These are phyloP conservation scores for Jaculus jaculus DNA, from an alignment of 2,113 vertebrate genomes.

Conservation along the genomic window DNA sequence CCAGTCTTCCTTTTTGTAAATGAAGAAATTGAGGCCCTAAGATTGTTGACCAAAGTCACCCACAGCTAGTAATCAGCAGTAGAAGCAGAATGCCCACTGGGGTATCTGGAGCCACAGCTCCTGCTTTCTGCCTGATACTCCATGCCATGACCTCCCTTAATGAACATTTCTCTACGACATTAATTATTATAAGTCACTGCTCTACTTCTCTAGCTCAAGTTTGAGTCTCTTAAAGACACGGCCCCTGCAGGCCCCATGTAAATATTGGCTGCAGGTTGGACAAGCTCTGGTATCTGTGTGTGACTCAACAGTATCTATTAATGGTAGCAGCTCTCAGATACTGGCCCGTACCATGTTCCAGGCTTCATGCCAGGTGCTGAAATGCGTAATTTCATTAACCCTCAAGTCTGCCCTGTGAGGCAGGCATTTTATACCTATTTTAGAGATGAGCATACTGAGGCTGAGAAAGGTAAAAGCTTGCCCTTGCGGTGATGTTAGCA, in stretches of 20 bases:
- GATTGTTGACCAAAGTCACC: neutral
- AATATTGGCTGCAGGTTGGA: neutral
- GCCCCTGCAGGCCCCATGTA: neutral
- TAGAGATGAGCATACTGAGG: conserved; percentile 22
- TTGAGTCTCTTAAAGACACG: neutral
- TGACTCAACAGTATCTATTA: conserved; percentile 28
- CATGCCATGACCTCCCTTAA: neutral
- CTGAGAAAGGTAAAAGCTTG: neutral
- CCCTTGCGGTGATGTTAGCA: neutral
- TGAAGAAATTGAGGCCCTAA: neutral
- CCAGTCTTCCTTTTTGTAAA: neutral
- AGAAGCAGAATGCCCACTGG: neutral
- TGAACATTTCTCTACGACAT: neutral
- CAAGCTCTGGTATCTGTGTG: neutral
- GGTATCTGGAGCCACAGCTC: neutral
- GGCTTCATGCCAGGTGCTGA: neutral
- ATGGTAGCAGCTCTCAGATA: neutral
- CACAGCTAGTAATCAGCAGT: neutral
- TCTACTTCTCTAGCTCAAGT: neutral
- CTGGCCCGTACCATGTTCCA: neutral
- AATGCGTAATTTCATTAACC: neutral
- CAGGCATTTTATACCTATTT: neutral
- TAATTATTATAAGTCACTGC: neutral
- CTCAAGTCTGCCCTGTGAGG: neutral
- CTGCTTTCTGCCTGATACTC: neutral